These are phyloP conservation scores for Eubucco bourcierii DNA, from an alignment of 2,113 vertebrate genomes.

Conservation along the genomic window DNA sequence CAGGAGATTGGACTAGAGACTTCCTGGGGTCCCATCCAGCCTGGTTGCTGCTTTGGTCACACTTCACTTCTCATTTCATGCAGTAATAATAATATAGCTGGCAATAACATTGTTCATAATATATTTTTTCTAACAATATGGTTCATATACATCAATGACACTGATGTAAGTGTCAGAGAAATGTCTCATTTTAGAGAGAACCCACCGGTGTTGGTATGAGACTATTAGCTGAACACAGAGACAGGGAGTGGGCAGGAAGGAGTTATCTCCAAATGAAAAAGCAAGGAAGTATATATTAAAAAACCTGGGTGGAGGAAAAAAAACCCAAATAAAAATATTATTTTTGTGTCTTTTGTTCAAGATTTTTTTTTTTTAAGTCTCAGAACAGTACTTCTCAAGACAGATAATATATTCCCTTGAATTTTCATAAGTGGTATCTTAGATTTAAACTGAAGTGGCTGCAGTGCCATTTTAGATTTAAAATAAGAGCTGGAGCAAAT, in stretches of 20 bases:
- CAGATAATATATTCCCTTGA: neutral
- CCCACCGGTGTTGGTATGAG: neutral
- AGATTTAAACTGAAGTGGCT: neutral
- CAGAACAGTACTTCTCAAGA: neutral
- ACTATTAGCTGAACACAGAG: neutral
- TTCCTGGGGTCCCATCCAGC: neutral
- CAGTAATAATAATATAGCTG: neutral
- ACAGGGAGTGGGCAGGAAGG: neutral
- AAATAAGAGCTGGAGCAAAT: neutral
- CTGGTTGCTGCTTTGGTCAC: neutral
- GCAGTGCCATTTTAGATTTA: neutral
- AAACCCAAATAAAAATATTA: neutral
- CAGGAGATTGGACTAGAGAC: neutral
- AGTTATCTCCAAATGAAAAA: neutral
- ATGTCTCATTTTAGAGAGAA: neutral
- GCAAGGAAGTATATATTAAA: neutral
- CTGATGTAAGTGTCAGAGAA: neutral
- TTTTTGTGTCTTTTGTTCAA: neutral
- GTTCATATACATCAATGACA: neutral
- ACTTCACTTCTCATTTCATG: neutral
- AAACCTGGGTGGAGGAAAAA: neutral
- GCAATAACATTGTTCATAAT: neutral
- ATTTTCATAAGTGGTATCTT: neutral
- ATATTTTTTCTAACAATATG: neutral
- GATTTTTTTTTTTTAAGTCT: neutral